Evolutionary conservation across 2,888 invertebrate genomes (phyloP).

Genomic region (Himalopsyche kuldschensis): DNA sequence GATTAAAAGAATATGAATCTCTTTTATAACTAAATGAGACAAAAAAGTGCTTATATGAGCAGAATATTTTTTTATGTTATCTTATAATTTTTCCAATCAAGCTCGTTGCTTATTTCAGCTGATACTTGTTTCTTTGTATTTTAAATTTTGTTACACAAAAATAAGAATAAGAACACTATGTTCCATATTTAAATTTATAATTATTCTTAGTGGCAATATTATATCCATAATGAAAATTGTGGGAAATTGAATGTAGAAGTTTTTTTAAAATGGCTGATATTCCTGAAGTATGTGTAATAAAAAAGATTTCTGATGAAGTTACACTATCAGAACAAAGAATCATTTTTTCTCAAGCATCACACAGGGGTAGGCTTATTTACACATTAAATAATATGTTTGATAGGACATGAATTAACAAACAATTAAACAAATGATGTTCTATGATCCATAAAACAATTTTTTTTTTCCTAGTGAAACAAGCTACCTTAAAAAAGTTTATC

Average conservation of each 20-base stretch:
- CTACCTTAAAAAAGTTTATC: neutral
- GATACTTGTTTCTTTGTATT: too few species aligned
- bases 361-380: neutral
- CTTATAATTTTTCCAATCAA: too few species aligned
- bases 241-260: neutral
- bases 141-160: too few species aligned
- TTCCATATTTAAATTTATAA: neutral
- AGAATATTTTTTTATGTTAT: too few species aligned
- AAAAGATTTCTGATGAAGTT: slow-evolving; percentile 2
- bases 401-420: too few species aligned
- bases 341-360: neutral
- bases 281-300: slow-evolving; percentile 3
- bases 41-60: too few species aligned
- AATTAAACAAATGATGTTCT: too few species aligned
- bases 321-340: neutral
- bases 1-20: too few species aligned
- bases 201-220: neutral
- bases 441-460: too few species aligned
- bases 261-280: neutral
- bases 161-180: neutral
- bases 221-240: neutral
- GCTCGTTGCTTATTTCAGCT: too few species aligned
- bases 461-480: neutral
- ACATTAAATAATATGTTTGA: too few species aligned
- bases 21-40: too few species aligned